A percentile compares a stretch with the other conserved stretches of the same genome.
phyloP scores from a whole-genome alignment of 2,888 invertebrate species.

The Marronus borbonicus region DNA sequence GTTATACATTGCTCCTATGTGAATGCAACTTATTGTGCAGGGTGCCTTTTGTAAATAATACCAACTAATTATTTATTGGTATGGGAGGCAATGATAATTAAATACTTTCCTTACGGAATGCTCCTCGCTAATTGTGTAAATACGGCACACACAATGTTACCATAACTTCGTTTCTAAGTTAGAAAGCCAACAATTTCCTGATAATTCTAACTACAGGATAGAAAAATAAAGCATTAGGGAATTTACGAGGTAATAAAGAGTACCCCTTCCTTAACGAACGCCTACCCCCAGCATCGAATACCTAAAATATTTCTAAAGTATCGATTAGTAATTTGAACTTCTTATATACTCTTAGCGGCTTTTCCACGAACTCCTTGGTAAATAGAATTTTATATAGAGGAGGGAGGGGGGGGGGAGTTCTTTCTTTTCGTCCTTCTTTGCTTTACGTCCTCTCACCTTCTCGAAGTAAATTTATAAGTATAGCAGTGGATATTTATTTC shows the following conservation, averaged over 20 bases:
- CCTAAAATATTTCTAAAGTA: conserved; percentile 11
- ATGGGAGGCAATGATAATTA: no score
- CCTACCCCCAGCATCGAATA: conserved; percentile 6
- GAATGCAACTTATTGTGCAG: no score
- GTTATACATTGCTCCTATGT: no score
- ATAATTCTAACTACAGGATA: neutral
- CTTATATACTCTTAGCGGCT: conserved; percentile 27
- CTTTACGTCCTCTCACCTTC: neutral
- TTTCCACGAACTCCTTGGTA: conserved; percentile 11
- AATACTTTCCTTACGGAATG: no score
- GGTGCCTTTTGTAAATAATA: no score
- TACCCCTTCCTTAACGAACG: neutral
- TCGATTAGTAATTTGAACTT: conserved; percentile 34
- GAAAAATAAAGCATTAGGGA: conserved; percentile 2
- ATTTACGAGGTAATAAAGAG: conserved; percentile 2
- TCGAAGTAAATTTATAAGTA: conserved; percentile 13
- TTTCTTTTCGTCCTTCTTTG: neutral
- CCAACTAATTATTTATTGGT: no score
- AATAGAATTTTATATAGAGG: conserved; percentile 1
- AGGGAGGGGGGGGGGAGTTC: neutral
- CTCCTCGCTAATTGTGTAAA: no score
- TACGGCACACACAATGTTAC: no score
- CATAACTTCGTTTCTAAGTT: no score
- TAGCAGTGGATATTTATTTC: conserved; percentile 16
- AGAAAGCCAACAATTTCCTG: neutral